phyloP scores from a whole-genome alignment of 2,113 vertebrate genomes.

The Condylura cristata region DNA sequence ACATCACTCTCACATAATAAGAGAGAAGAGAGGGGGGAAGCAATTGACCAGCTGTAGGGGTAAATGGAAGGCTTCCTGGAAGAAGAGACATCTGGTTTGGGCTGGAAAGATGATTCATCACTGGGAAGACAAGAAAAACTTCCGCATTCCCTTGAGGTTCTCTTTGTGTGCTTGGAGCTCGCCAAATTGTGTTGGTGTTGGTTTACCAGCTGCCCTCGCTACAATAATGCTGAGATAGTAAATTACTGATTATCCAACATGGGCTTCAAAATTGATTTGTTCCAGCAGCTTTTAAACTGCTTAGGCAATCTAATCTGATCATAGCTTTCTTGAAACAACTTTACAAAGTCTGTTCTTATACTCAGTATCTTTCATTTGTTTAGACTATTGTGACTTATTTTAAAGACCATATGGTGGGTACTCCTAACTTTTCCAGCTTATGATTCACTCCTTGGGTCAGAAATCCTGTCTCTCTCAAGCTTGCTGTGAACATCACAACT shows the following conservation, averaged over 20 bases:
- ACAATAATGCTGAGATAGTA: neutral
- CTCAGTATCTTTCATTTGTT: neutral
- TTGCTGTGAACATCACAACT: neutral
- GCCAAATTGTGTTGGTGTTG: neutral
- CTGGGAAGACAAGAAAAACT: neutral
- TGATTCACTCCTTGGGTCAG: neutral
- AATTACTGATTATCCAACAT: neutral
- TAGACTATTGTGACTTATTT: neutral
- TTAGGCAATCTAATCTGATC: neutral
- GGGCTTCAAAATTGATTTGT: neutral
- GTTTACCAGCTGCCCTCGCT: neutral
- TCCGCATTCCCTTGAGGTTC: neutral
- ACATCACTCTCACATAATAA: no score
- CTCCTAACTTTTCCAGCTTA: neutral
- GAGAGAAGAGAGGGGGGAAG: neutral
- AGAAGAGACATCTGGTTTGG: neutral
- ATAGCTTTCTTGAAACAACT: neutral
- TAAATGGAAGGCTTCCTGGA: neutral
- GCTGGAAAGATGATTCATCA: neutral
- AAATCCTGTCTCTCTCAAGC: neutral
- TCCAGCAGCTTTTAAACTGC: neutral
- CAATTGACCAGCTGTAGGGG: neutral
- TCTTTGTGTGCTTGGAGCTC: neutral
- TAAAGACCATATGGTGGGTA: neutral
- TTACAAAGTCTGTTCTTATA: neutral